Evolutionary conservation across 2,888 invertebrate genomes (phyloP).

Genomic region (Quadroppia sp.): DNA sequence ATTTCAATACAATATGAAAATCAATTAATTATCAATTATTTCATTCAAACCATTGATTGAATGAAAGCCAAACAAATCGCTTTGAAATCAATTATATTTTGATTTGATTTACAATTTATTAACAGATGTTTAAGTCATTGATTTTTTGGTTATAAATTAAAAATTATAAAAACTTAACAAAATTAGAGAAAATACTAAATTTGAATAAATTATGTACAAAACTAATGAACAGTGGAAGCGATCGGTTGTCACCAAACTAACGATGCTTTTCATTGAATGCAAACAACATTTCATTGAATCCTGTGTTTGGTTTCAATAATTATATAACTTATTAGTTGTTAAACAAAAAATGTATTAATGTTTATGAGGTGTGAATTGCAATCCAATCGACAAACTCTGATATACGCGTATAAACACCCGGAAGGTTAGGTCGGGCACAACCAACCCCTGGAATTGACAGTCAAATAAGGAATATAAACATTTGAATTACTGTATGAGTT

Average conservation of each 20-base stretch:
- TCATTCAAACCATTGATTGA: no score
- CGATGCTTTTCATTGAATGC: background rate
- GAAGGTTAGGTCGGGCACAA: conserved; percentile 49
- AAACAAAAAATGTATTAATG: background rate
- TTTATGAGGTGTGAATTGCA: conserved; percentile 44
- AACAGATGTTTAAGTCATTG: background rate
- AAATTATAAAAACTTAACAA: conserved; percentile 7
- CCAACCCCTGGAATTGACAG: conserved; percentile 46
- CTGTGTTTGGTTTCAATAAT: background rate
- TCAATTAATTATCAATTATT: no score
- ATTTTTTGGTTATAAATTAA: background rate
- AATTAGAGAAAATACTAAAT: background rate
- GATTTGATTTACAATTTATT: no score
- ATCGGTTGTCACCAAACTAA: background rate
- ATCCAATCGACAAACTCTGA: conserved; percentile 49
- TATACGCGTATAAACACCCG: conserved; percentile 49
- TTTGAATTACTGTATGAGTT: background rate
- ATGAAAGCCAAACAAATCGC: background rate
- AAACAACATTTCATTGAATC: background rate
- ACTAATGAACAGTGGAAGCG: background rate
- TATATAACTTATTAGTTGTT: background rate
- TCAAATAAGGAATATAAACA: background rate
- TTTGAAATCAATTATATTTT: background rate
- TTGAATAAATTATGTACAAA: conserved; percentile 1
- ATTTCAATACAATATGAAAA: background rate